These are phyloP conservation scores for Gymnoscelis rufifasciata DNA, from an alignment of 2,888 invertebrate genomes.

Conservation along the genomic window DNA sequence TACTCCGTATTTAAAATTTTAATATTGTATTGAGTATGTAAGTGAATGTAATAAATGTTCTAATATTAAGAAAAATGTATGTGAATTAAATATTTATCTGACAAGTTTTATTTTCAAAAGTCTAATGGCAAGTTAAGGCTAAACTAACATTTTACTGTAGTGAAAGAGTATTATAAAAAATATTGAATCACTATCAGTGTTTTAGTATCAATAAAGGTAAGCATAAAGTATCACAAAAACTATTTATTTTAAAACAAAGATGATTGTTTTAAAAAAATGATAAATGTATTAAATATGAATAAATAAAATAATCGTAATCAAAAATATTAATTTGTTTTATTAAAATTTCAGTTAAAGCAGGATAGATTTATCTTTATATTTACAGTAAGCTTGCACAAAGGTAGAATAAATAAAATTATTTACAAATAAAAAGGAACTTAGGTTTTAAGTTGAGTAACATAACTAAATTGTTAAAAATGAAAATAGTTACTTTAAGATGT, in stretches of 20 bases:
- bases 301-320: slow-evolving; percentile 66
- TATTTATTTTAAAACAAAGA: slow-evolving; percentile 31
- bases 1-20: slow-evolving; percentile 58
- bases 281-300: slow-evolving; percentile 63
- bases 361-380: background rate
- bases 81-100: slow-evolving; percentile 58
- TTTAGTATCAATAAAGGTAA: slow-evolving; percentile 40
- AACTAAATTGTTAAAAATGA: background rate
- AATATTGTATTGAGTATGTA: slow-evolving; percentile 40
- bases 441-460: background rate
- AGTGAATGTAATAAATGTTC: slow-evolving; percentile 63
- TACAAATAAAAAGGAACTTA: slow-evolving; percentile 4
- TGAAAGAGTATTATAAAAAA: slow-evolving; percentile 46
- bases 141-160: slow-evolving; percentile 49
- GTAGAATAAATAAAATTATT: background rate
- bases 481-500: background rate
- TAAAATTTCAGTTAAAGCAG: background rate
- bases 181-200: slow-evolving; percentile 49
- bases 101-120: slow-evolving; percentile 37
- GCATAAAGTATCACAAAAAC: slow-evolving; percentile 23
- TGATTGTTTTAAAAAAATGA: slow-evolving; percentile 52
- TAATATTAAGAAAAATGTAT: slow-evolving; percentile 34
- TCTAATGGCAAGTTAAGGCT: slow-evolving; percentile 53
- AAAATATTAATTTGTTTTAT: slow-evolving; percentile 28
- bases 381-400: background rate